phyloP scores from a whole-genome alignment of 2,113 vertebrate genomes.

The Amia ocellicauda region DNA sequence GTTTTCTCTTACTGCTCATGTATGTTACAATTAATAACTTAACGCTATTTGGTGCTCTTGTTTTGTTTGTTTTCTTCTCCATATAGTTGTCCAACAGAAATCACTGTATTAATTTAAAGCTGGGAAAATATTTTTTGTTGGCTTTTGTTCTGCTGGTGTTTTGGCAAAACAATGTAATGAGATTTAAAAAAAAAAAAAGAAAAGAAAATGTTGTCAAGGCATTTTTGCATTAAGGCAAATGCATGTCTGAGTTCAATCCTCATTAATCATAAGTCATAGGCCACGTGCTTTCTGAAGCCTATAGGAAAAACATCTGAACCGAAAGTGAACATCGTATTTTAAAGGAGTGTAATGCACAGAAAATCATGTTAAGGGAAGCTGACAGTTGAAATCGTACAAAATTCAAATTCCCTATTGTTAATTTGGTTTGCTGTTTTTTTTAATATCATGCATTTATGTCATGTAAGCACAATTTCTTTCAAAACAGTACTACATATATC shows the following conservation, averaged over 20 bases:
- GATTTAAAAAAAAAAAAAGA: too few species aligned
- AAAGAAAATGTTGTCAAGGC: background rate
- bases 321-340: constrained; percentile 11
- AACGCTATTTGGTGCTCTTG: constrained; percentile 5
- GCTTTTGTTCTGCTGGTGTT: constrained; percentile 10
- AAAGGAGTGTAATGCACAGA: constrained; percentile 16
- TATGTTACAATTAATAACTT: constrained; percentile 31
- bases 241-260: constrained; percentile 41
- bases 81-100: constrained; percentile 13
- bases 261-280: constrained; percentile 37
- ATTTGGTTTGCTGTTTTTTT: constrained; percentile 23
- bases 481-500: constrained; percentile 49
- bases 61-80: too few species aligned
- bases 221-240: constrained; percentile 20
- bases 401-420: constrained; percentile 27
- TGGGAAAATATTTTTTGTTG: constrained; percentile 20
- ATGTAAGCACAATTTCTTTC: constrained; percentile 50
- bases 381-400: constrained; percentile 17
- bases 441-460: constrained; percentile 35
- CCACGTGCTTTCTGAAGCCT: constrained; percentile 49
- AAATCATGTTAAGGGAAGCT: constrained; percentile 8
- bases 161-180: background rate
- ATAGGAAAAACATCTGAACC: constrained; percentile 23
- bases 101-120: constrained; percentile 31
- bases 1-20: constrained; percentile 7